Evolutionary conservation across 64 coral and sea anemone genomes (phyloP), one percentile per base, ranked within the genome.

Genomic region (Catalaphyllia jardinei): DNA sequence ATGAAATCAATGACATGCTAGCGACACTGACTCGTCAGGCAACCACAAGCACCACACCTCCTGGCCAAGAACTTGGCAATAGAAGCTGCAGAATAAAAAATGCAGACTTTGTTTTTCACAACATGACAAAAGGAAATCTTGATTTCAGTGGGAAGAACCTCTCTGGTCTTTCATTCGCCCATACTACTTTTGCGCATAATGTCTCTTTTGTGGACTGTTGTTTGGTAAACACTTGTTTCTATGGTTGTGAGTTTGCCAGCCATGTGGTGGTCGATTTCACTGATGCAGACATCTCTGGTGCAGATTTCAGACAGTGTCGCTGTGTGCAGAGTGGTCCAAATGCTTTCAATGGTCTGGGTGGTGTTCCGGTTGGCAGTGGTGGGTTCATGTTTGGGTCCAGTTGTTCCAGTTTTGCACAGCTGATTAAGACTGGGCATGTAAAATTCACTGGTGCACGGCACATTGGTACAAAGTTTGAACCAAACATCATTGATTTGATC

Each of bases 191-290:
- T 91, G 94, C 91, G 24, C 97, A 99, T 72, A 93, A 99, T 80
- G 97, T 99, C 31, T 93, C 93, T 39, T 99, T 99, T 90, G 86
- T 87, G 60, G 86, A 86, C 15, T 77, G 93, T 4, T 79, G 80
- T 18, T 83, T 99, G 33, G 79, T 92, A 17, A 95, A 95, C 79
- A 93, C 93, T 39, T 91, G 88, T 52, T 99, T 99, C 77, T 99
- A 99, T 89, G 97, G 97, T 16, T 99, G 97, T 60, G 97, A 99
- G 79, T 99, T 99, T 91, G 91, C 91, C 57, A 99, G 97, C 60
- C 91, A 99, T 74, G 83, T 99, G 22, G 94, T 95, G 76, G 91
- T 99, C 15, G 97, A 99, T 91, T 99, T 95, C 49, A 93, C 93
- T 22, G 77, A 89, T 79, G 93, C 93, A 33, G 97, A 99, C 76